Base-by-base conservation (phyloP, 2,797 vertebrate species). In the Macropus fuliginosus region DNA sequence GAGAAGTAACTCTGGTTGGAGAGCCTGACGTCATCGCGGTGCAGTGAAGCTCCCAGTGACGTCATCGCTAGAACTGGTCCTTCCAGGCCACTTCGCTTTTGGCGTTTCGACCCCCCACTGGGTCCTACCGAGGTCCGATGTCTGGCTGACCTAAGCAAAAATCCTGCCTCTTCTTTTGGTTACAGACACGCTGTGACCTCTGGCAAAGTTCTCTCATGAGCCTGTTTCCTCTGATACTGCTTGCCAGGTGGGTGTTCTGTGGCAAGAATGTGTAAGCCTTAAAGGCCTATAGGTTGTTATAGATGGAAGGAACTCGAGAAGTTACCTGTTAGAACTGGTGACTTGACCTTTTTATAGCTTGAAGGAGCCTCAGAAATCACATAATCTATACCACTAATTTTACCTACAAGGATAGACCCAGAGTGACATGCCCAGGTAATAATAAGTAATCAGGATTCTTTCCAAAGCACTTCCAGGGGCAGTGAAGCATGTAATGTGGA, bases 11-110 rank as follows among this genome's bases (percentile, higher is more conserved):
- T 91, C 40, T 11, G 55, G 91, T 11, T 46, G 91, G 56, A 54
- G 52, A 89, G 91, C 91, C 95, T 98, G 97, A 98, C 94, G 97
- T 98, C 98, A 98, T 91, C 91, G 92, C 50, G 74, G 92, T 12
- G 54, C 95, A 50, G 96, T 74, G 92, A 91, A 93, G 93, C 52
- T 94, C 55, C 81, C 91, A 14, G 94, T 98, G 96, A 98, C 96
- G 96, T 98, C 97, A 98, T 95, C 96, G 93, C 95, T 91, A 62
- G 95, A 89, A 59, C 96, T 74, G 91, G 24, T 21, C 21, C 91
- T 91, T 95, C 91, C 0, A 87, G 87, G 90, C 24, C 90, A 87
- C 93, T 14, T 59, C 16, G 92, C 92, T 94, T 89, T 94, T 66
- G 92, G 94, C 50, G 66, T 56, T 91, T 55, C 46, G 50, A 87